These are phyloP conservation scores for Nesometra sesokonis DNA, from an alignment of 35 echinoderm and acorn worm genomes.

Conservation along the genomic window DNA sequence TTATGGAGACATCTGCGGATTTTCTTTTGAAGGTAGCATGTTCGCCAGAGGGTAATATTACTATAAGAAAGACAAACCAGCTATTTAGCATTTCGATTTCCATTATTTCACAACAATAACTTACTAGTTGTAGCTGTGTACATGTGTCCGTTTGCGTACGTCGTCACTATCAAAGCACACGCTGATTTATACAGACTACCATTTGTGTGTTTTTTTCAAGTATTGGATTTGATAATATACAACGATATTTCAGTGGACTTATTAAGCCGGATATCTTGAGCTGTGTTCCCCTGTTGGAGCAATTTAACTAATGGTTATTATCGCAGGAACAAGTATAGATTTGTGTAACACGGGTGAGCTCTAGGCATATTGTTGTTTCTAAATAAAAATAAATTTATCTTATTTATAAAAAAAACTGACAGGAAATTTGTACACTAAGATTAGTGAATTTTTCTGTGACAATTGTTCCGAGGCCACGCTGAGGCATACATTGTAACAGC, in stretches of 20 bases:
- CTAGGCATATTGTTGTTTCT: no score
- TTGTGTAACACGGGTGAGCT: neutral
- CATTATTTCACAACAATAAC: neutral
- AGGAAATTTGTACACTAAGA: no score
- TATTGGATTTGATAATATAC: neutral
- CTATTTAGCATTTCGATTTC: neutral
- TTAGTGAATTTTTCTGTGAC: no score
- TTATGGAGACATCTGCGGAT: neutral
- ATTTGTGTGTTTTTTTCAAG: neutral
- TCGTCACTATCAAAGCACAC: neutral
- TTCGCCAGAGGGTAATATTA: neutral
- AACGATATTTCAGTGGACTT: neutral
- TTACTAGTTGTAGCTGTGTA: neutral
- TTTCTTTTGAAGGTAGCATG: neutral
- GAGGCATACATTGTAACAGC: no score
- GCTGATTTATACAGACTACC: neutral
- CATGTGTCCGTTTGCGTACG: neutral
- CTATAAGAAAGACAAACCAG: neutral
- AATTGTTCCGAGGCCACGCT: no score
- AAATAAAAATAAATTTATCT: no score
- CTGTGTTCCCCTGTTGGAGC: neutral
- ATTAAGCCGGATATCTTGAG: neutral
- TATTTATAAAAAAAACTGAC: no score
- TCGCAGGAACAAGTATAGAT: neutral
- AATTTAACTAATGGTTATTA: neutral